Conservation (phyloP, 2,113 vertebrate species). For the Laticauda laticaudata region DNA sequence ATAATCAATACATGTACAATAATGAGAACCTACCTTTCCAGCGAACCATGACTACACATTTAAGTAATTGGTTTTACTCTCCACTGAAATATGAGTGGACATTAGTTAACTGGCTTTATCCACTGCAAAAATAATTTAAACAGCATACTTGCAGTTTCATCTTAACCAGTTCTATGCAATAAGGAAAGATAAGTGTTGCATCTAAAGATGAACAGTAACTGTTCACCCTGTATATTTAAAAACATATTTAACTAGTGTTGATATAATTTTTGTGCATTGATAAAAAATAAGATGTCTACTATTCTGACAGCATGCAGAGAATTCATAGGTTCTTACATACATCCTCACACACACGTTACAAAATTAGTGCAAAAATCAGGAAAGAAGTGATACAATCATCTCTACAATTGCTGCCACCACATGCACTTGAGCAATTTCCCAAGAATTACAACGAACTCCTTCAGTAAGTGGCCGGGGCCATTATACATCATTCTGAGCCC, state of each 20-base stretch:
- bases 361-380: conserved; percentile 69
- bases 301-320: conserved; percentile 52
- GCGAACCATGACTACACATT: conserved; percentile 40
- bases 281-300: conserved; percentile 63
- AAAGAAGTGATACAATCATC: conserved; percentile 68
- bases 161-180: conserved; percentile 49
- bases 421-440: background rate
- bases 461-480: conserved; percentile 12
- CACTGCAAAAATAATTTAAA: conserved; percentile 54
- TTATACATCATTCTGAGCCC: conserved; percentile 1
- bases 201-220: conserved; percentile 36
- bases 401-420: conserved; percentile 28
- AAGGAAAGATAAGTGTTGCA: background rate
- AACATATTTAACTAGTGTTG: conserved; percentile 68
- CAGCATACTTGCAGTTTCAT: conserved; percentile 60
- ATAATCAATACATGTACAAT: conserved; percentile 73
- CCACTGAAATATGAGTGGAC: conserved; percentile 47
- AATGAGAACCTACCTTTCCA: conserved; percentile 65
- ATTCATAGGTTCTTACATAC: conserved; percentile 50
- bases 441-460: background rate
- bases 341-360: conserved; percentile 37
- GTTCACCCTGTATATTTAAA: conserved; percentile 51
- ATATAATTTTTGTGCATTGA: conserved; percentile 71
- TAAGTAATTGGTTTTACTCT: conserved; percentile 64
- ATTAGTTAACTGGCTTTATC: conserved; percentile 64